phyloP scores from a whole-genome alignment of 2,888 invertebrate species.

The Cremastinae sp. region DNA sequence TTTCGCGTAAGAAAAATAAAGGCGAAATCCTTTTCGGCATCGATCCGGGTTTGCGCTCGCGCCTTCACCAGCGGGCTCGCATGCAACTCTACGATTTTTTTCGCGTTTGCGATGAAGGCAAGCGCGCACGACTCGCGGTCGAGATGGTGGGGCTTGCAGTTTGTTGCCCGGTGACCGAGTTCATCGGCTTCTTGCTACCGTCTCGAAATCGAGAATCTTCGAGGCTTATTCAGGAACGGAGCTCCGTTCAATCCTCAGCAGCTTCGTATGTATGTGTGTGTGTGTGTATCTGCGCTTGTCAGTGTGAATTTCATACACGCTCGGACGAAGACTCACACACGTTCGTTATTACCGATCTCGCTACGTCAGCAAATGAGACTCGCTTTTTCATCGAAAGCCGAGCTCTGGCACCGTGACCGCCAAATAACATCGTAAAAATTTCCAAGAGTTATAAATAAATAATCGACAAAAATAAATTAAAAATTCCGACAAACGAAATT shows the following conservation, averaged over 20 bases:
- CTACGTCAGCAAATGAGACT: constrained; percentile 64
- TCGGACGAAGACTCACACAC: neutral
- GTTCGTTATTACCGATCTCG: neutral
- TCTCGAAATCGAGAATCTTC: constrained; percentile 79
- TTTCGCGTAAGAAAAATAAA: neutral
- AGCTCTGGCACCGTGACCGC: constrained; percentile 55
- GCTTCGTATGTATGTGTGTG: too few relatives aligned
- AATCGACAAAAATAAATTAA: constrained; percentile 2
- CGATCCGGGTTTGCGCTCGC: neutral
- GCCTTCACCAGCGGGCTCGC: neutral
- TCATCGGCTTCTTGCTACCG: constrained; percentile 75
- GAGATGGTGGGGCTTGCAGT: constrained; percentile 71
- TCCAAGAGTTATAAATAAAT: neutral
- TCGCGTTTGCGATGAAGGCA: constrained; percentile 12
- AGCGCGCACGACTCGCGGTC: neutral
- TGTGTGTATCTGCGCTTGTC: too few relatives aligned
- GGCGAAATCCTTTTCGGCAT: too few relatives aligned
- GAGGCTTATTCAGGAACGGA: constrained; percentile 44
- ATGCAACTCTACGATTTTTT: constrained; percentile 29
- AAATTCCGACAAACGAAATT: too few relatives aligned
- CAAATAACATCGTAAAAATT: constrained; percentile 41
- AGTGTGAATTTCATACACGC: too few relatives aligned
- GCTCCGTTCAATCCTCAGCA: constrained; percentile 31
- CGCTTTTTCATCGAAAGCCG: constrained; percentile 72
- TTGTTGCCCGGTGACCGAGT: constrained; percentile 81